These are phyloP conservation scores for Chitala chitala DNA, from an alignment of 2,113 vertebrate species.

Conservation along the genomic window DNA sequence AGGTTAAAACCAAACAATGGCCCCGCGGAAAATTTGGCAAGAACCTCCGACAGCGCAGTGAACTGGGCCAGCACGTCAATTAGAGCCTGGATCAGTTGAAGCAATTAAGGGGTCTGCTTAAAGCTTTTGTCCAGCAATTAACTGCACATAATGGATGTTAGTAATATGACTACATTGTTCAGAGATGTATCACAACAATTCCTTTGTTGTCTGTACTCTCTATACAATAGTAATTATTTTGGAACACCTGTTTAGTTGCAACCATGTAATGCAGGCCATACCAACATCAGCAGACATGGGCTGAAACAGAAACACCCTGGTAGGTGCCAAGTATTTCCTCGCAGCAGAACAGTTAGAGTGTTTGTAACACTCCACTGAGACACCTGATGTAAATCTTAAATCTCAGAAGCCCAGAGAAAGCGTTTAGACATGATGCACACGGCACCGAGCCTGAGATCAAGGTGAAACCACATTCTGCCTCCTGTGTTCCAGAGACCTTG, in stretches of 20 bases:
- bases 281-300: not conserved
- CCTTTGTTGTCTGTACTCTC: not conserved
- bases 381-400: no score
- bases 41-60: slow-evolving; percentile 36
- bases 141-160: slow-evolving; percentile 23
- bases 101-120: slow-evolving; percentile 28
- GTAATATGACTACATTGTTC: not conserved
- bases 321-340: no score
- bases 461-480: slow-evolving; percentile 12
- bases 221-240: not conserved
- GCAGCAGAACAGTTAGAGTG: not conserved
- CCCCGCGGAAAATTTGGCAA: slow-evolving; percentile 2
- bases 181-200: slow-evolving; percentile 8
- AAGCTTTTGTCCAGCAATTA: slow-evolving; percentile 2
- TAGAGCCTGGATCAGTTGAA: slow-evolving; percentile 29
- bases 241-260: not conserved
- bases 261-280: not conserved
- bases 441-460: no score
- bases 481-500: no score
- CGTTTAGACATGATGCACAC: no score
- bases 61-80: slow-evolving; percentile 35
- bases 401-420: no score
- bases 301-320: no score
- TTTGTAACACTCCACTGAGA: not conserved
- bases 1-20: not conserved